Conservation (phyloP, 2,888 invertebrate species). For the Rhodophaea formosa region DNA sequence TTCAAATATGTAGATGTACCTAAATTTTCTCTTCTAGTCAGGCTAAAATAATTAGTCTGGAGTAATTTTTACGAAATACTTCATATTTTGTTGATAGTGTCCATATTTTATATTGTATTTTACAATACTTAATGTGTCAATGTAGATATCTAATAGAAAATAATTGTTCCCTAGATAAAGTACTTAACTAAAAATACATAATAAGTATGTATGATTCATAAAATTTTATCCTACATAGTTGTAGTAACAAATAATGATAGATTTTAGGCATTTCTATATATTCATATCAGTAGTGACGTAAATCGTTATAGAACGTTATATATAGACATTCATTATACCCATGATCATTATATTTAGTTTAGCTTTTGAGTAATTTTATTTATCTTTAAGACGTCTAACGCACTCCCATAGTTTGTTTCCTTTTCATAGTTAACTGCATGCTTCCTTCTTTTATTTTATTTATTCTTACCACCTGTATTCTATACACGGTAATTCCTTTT, state of each 20-base stretch:
- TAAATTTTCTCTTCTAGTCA: too few relatives aligned
- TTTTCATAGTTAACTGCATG: neutral
- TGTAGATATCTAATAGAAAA: too few relatives aligned
- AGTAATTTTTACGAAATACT: too few relatives aligned
- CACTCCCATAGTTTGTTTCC: slow-evolving; percentile 6
- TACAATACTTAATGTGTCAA: too few relatives aligned
- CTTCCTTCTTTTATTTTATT: neutral
- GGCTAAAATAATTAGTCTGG: too few relatives aligned
- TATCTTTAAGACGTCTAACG: slow-evolving; percentile 13
- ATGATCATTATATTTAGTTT: slow-evolving; percentile 42
- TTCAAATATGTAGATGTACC: too few relatives aligned
- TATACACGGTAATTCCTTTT: too few relatives aligned
- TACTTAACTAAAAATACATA: too few relatives aligned
- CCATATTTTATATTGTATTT: too few relatives aligned
- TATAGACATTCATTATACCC: slow-evolving; percentile 31
- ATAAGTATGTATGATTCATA: too few relatives aligned
- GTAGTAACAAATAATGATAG: slow-evolving; percentile 8
- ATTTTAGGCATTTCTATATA: slow-evolving; percentile 21
- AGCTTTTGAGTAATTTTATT: slow-evolving; percentile 30
- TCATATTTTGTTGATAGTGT: too few relatives aligned
- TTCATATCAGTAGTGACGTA: slow-evolving; percentile 14
- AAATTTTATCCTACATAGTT: neutral
- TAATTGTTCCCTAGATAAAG: too few relatives aligned
- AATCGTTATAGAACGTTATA: neutral
- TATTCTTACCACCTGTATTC: neutral